These are phyloP conservation scores for Beaufortia kweichowensis DNA, from an alignment of 2,113 vertebrate genomes.

Conservation along the genomic window DNA sequence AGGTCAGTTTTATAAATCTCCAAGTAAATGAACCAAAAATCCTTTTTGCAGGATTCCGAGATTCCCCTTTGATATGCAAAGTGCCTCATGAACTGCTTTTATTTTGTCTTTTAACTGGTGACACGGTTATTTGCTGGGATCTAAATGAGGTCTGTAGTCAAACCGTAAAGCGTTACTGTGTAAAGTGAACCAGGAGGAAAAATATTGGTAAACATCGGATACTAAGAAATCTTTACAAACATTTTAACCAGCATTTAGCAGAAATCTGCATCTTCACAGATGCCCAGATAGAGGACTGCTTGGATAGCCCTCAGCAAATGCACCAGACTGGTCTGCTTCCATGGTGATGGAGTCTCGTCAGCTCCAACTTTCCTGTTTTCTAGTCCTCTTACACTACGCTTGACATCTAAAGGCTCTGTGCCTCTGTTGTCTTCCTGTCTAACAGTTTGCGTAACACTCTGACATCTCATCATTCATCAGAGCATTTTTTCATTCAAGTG, in stretches of 20 bases:
- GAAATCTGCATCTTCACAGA: constrained; percentile 4
- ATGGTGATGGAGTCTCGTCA: neutral
- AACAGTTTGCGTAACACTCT: neutral
- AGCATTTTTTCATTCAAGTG: neutral
- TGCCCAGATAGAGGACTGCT: constrained; percentile 10
- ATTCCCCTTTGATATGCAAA: constrained; percentile 47
- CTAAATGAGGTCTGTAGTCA: neutral
- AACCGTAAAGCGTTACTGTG: too few species aligned
- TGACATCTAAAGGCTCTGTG: neutral
- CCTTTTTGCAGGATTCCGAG: constrained; percentile 22
- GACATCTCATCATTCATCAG: neutral
- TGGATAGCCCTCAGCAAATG: neutral
- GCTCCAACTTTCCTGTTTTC: neutral
- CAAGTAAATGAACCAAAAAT: constrained; percentile 19
- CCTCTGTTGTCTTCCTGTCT: constrained; percentile 10
- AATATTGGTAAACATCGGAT: constrained; percentile 25
- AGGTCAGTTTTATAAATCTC: constrained; percentile 39
- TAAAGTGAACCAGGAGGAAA: neutral
- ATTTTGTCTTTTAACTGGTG: constrained; percentile 22
- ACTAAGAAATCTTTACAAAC: constrained; percentile 3
- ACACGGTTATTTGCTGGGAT: neutral
- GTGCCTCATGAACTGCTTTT: constrained; percentile 42
- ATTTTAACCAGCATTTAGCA: constrained; percentile 26
- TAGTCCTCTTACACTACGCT: neutral
- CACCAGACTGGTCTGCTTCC: constrained; percentile 1